These are phyloP conservation scores for Sarcophaga variegata DNA, from an alignment of 2,888 invertebrate genomes.

Conservation along the genomic window DNA sequence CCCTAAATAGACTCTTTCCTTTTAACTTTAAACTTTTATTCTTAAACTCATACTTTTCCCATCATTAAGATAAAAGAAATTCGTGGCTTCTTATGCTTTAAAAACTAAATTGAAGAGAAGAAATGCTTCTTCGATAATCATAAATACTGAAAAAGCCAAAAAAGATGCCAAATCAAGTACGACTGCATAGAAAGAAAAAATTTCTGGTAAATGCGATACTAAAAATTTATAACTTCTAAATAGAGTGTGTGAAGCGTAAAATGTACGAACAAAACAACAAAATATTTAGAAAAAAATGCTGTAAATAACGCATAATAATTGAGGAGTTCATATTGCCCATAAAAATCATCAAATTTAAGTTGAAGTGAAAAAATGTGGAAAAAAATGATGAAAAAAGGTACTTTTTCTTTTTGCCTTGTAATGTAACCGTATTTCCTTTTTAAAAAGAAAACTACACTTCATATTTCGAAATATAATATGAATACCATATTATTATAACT, in stretches of 20 bases:
- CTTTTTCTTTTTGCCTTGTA: too few relatives aligned
- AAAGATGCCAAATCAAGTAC: not conserved
- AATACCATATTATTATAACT: too few relatives aligned
- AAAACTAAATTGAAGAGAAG: slow-evolving; percentile 42
- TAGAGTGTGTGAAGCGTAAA: not conserved
- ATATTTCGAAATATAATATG: too few relatives aligned
- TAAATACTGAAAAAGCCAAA: not conserved
- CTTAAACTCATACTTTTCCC: slow-evolving; percentile 16
- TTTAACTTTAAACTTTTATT: not conserved
- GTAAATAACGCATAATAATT: slow-evolving; percentile 15
- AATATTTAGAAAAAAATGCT: not conserved
- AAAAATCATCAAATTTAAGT: not conserved
- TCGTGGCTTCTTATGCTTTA: slow-evolving; percentile 31
- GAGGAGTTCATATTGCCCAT: not conserved
- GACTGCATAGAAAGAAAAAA: not conserved
- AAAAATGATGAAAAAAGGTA: too few relatives aligned
- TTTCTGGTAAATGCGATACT: slow-evolving; percentile 52
- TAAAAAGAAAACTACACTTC: not conserved
- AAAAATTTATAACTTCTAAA: slow-evolving; percentile 44
- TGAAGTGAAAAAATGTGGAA: too few relatives aligned
- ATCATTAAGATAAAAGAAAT: slow-evolving; percentile 17
- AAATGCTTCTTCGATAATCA: not conserved
- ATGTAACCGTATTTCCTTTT: not conserved
- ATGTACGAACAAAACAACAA: not conserved
- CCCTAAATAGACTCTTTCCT: too few relatives aligned